phyloP scores from a whole-genome alignment of 1,140 invertebrate species.

The Drosophila auraria region DNA sequence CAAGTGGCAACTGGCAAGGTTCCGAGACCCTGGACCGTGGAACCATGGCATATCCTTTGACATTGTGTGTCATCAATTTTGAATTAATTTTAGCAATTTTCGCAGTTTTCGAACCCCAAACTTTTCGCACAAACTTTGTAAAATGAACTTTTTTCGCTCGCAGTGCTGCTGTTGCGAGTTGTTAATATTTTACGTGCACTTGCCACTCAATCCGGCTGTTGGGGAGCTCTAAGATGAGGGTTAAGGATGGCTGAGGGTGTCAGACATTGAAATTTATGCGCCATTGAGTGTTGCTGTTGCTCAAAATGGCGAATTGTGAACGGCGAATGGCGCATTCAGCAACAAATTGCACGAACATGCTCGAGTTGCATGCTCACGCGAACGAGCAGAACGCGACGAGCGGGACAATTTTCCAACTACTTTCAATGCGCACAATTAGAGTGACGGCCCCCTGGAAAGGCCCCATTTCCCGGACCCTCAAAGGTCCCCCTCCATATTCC shows the following conservation, averaged over 20 bases:
- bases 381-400: slow-evolving; percentile 27
- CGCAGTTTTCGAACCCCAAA: slow-evolving; percentile 55
- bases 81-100: slow-evolving; percentile 79
- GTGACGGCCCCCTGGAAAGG: slow-evolving; percentile 29
- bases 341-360: slow-evolving; percentile 72
- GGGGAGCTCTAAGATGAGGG: slow-evolving; percentile 3
- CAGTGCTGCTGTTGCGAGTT: slow-evolving; percentile 37
- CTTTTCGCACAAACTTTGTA: slow-evolving; percentile 52
- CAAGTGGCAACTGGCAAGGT: slow-evolving; percentile 73
- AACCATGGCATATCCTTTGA: slow-evolving; percentile 59
- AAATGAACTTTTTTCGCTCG: slow-evolving; percentile 40
- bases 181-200: slow-evolving; percentile 77
- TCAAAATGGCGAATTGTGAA: slow-evolving; percentile 31
- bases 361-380: slow-evolving; percentile 64
- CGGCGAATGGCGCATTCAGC: slow-evolving; percentile 58
- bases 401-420: slow-evolving; percentile 64
- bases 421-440: slow-evolving; percentile 77
- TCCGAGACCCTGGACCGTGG: slow-evolving; percentile 26
- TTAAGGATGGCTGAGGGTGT: neutral
- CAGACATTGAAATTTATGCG: slow-evolving; percentile 66
- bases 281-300: slow-evolving; percentile 57
- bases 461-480: slow-evolving; percentile 4
- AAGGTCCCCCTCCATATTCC: neutral
- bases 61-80: slow-evolving; percentile 78
- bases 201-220: slow-evolving; percentile 53